Percentiles rank a stretch among this genome's conserved stretches.
Conservation (phyloP, 2,113 vertebrate species). For the Varanus komodoensis region DNA sequence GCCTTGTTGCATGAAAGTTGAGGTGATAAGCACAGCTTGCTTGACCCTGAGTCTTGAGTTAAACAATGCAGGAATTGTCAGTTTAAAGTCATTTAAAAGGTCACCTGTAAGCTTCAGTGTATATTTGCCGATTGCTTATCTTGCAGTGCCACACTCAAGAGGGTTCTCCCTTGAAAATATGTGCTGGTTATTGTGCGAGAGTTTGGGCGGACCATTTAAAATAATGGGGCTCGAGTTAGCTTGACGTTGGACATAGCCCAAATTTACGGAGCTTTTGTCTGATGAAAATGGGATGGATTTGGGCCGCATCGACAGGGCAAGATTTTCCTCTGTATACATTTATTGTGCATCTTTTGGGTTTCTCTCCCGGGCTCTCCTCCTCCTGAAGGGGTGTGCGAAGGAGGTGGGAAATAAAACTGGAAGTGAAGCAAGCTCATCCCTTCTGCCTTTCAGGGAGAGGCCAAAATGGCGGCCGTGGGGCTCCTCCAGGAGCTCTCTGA, state of each 20-base stretch:
- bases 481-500: not conserved
- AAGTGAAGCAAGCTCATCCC: not conserved
- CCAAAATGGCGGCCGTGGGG: not conserved
- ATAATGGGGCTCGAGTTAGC: too few species aligned
- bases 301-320: not conserved
- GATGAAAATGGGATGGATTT: not conserved
- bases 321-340: not conserved
- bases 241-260: not conserved
- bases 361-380: too few species aligned
- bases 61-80: too few species aligned
- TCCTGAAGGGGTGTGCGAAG: not conserved
- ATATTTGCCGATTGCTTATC: not conserved
- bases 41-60: too few species aligned
- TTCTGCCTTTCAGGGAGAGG: not conserved
- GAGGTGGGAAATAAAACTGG: not conserved
- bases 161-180: not conserved
- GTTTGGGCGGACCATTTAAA: too few species aligned
- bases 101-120: not conserved
- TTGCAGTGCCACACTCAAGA: not conserved
- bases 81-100: not conserved
- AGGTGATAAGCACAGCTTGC: too few species aligned
- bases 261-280: not conserved
- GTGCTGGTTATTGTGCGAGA: not conserved
- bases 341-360: not conserved
- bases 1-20: too few species aligned